These are phyloP conservation scores for Coccyzus lansbergi DNA, from an alignment of 2,797 vertebrate genomes.

Conservation along the genomic window DNA sequence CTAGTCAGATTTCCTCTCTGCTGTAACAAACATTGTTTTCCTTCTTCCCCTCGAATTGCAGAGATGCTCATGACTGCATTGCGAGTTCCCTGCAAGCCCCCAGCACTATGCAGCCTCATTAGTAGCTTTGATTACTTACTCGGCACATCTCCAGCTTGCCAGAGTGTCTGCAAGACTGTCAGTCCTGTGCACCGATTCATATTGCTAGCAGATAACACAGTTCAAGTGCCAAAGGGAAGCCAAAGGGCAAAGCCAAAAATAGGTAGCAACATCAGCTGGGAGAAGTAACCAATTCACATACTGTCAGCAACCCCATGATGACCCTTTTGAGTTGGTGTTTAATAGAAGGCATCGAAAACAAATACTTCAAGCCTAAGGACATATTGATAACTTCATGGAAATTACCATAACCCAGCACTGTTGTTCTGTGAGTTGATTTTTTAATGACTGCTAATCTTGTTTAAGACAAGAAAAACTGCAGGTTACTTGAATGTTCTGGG, in stretches of 20 bases:
- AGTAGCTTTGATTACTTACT: conserved; percentile 43
- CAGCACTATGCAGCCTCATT: conserved; percentile 30
- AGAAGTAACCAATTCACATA: not conserved
- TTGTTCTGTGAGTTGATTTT: not conserved
- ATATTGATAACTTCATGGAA: not conserved
- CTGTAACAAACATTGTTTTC: not conserved
- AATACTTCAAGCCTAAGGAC: not conserved
- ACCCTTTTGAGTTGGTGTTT: not conserved
- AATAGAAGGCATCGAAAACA: not conserved
- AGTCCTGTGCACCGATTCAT: not conserved
- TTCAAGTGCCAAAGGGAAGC: conserved; percentile 54
- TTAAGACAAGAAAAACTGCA: conserved; percentile 1
- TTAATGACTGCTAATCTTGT: conserved; percentile 26
- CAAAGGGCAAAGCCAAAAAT: conserved; percentile 56
- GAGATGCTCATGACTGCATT: not conserved
- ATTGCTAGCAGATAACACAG: not conserved
- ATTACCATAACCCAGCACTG: not conserved
- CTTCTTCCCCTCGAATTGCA: not conserved
- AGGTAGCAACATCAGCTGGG: conserved; percentile 21
- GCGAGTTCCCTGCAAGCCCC: conserved; percentile 20
- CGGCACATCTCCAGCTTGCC: conserved; percentile 5
- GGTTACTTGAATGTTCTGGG: not conserved
- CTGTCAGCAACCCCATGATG: not conserved
- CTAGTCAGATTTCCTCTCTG: not conserved
- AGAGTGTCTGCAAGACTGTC: not conserved